These are phyloP conservation scores for Hippocampus kuda DNA, from an alignment of 2,797 vertebrate genomes.

Conservation along the genomic window DNA sequence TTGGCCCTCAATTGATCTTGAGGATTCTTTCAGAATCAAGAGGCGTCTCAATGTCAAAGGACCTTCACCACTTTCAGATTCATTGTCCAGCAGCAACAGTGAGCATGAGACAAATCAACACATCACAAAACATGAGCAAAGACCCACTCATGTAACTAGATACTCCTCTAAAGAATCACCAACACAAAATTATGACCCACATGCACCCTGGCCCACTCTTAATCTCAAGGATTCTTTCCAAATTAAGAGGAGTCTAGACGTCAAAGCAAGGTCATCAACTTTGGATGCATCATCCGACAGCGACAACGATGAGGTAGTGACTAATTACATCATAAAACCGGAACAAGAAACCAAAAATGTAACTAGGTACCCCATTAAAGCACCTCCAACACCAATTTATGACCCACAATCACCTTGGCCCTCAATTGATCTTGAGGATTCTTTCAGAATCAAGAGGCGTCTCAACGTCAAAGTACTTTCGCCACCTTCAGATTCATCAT, in stretches of 20 bases:
- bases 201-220: neutral
- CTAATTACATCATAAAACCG: neutral
- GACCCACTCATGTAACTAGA: neutral
- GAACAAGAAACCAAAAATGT: neutral
- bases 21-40: neutral
- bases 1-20: neutral
- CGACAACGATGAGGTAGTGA: constrained; percentile 17
- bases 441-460: neutral
- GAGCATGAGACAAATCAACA: constrained; percentile 11
- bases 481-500: constrained; percentile 11
- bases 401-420: neutral
- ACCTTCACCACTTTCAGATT: neutral
- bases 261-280: neutral
- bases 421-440: neutral
- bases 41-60: constrained; percentile 14
- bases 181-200: neutral
- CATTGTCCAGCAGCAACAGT: constrained; percentile 27
- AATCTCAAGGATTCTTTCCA: constrained; percentile 1
- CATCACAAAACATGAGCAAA: neutral
- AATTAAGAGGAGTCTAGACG: neutral
- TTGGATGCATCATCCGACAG: constrained; percentile 15
- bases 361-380: neutral
- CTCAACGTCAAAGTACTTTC: constrained; percentile 20
- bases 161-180: constrained; percentile 2
- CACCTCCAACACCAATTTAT: constrained; percentile 3